Percentiles rank a stretch among this genome's conserved stretches.
These are phyloP conservation scores for Lymantria monacha DNA, from an alignment of 2,888 invertebrate species.

Conservation along the genomic window DNA sequence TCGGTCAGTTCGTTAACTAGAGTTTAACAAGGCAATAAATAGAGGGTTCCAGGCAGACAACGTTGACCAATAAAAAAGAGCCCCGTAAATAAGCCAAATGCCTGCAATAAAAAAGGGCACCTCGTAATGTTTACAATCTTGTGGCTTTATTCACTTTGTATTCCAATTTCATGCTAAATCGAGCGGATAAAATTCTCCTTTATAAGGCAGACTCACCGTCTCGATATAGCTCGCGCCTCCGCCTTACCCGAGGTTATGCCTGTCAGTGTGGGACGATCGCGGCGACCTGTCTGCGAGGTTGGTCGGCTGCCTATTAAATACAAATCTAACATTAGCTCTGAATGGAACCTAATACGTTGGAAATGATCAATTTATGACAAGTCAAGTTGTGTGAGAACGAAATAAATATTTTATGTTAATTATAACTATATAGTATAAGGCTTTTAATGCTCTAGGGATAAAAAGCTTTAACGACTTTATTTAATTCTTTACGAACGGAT, in stretches of 20 bases:
- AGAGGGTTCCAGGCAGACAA: conserved; percentile 62
- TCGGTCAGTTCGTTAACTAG: conserved; percentile 75
- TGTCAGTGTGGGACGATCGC: conserved; percentile 8
- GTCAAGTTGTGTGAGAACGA: conserved; percentile 60
- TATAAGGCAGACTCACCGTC: conserved; percentile 79
- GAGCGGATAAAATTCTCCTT: conserved; percentile 79
- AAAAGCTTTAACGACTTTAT: conserved; percentile 39
- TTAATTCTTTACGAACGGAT: conserved; percentile 22
- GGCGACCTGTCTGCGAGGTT: conserved; percentile 32
- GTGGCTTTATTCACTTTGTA: conserved; percentile 83
- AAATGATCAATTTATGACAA: conserved; percentile 66
- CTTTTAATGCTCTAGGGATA: conserved; percentile 30
- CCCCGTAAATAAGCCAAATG: conserved; percentile 77
- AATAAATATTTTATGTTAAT: conserved; percentile 48
- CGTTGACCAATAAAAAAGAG: conserved; percentile 75
- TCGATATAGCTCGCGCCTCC: conserved; percentile 48
- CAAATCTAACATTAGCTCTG: conserved; percentile 65
- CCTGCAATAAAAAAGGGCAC: conserved; percentile 76
- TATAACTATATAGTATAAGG: conserved; percentile 40
- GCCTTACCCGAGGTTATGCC: conserved; percentile 16
- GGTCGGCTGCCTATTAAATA: conserved; percentile 55
- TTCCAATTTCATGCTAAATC: conserved; percentile 83
- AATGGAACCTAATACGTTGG: conserved; percentile 63
- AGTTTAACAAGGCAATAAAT: conserved; percentile 80
- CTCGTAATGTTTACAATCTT: conserved; percentile 82